Conservation (phyloP, 2,888 invertebrate species). For the Drosophila yooni region DNA sequence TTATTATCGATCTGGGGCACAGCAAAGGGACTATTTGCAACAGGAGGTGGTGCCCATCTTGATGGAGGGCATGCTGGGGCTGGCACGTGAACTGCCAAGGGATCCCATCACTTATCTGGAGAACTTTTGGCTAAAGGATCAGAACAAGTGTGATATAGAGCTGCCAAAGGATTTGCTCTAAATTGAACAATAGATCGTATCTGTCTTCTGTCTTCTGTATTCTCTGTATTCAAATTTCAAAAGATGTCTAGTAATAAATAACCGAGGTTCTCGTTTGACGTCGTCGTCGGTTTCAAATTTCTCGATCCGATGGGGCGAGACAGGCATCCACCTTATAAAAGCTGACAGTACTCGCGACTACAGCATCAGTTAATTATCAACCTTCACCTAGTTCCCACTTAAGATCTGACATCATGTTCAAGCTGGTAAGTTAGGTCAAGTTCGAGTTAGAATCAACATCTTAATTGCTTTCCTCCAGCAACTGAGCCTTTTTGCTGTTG, state of each 20-base stretch:
- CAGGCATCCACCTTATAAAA: slow-evolving; percentile 55
- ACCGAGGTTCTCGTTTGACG: slow-evolving; percentile 33
- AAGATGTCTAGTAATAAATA: slow-evolving; percentile 54
- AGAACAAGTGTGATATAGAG: slow-evolving; percentile 59
- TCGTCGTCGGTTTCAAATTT: slow-evolving; percentile 41
- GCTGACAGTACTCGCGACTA: background rate
- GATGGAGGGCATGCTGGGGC: slow-evolving; percentile 65
- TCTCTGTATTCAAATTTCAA: slow-evolving; percentile 56
- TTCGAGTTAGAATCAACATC: background rate
- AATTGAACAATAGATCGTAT: background rate
- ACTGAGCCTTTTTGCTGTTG: slow-evolving; percentile 48
- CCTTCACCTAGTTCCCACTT: slow-evolving; percentile 32
- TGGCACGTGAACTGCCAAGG: slow-evolving; percentile 60
- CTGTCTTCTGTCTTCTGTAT: background rate
- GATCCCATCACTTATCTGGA: slow-evolving; percentile 63
- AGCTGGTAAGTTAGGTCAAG: slow-evolving; percentile 60
- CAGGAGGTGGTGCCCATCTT: slow-evolving; percentile 59
- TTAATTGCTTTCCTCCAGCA: slow-evolving; percentile 18
- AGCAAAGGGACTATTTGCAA: slow-evolving; percentile 49
- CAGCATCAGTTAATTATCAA: slow-evolving; percentile 63
- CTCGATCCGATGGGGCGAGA: slow-evolving; percentile 35
- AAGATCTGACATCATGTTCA: slow-evolving; percentile 62
- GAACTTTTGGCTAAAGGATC: slow-evolving; percentile 58
- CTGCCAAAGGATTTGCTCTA: slow-evolving; percentile 58
- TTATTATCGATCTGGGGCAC: slow-evolving; percentile 16